phyloP scores from a whole-genome alignment of 2,888 invertebrate species.

The Chloromyia formosa region DNA sequence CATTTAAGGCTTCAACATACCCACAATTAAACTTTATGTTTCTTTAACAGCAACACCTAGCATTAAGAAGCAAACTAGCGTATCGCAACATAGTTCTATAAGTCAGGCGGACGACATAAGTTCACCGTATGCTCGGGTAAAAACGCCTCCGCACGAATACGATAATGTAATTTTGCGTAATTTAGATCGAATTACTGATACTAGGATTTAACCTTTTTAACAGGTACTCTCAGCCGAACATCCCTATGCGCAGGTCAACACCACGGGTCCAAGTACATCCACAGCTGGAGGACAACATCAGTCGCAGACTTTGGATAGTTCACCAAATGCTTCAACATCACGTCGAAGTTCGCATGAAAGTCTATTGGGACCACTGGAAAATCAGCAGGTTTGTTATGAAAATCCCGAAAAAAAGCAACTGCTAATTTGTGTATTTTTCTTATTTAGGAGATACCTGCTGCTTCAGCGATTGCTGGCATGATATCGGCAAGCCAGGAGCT shows the following conservation, averaged over 20 bases:
- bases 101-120: constrained; percentile 68
- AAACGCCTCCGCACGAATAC: constrained; percentile 73
- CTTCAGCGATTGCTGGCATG: constrained; percentile 85
- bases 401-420: not conserved
- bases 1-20: not conserved
- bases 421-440: constrained; percentile 50
- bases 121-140: constrained; percentile 74
- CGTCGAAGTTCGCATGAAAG: constrained; percentile 50
- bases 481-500: constrained; percentile 87
- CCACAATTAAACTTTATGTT: constrained; percentile 9
- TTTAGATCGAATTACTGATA: too few relatives aligned
- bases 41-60: constrained; percentile 58
- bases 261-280: constrained; percentile 55
- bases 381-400: constrained; percentile 38
- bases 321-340: constrained; percentile 42
- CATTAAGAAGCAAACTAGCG: constrained; percentile 65
- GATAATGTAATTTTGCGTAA: constrained; percentile 65
- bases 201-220: constrained; percentile 7
- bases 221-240: constrained; percentile 61
- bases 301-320: constrained; percentile 31
- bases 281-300: constrained; percentile 37
- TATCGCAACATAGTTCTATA: constrained; percentile 70
- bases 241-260: constrained; percentile 63
- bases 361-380: constrained; percentile 45
- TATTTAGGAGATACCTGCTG: constrained; percentile 77